phyloP scores from a whole-genome alignment of 2,888 invertebrate genomes.

The Athalia rosae region DNA sequence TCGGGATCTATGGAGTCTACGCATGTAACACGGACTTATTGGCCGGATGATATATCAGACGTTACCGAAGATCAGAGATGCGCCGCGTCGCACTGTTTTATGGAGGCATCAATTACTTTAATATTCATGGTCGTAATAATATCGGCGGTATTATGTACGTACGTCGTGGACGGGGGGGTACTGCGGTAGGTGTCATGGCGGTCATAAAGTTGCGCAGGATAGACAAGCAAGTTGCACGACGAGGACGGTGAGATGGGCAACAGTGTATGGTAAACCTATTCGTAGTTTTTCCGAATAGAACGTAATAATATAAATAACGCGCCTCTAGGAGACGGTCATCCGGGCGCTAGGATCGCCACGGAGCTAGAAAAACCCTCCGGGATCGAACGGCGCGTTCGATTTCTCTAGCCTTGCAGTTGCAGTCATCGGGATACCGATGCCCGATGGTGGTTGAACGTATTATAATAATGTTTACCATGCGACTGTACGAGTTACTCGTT shows the following conservation, averaged over 20 bases:
- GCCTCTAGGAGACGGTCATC: constrained; percentile 27
- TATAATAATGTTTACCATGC: constrained; percentile 66
- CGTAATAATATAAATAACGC: constrained; percentile 55
- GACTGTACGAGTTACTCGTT: constrained; percentile 60
- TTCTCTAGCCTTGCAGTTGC: constrained; percentile 19
- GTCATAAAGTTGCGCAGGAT: constrained; percentile 58
- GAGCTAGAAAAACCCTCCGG: constrained; percentile 2
- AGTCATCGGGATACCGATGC: no score
- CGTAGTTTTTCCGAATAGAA: constrained; percentile 53
- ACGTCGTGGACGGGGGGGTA: no score
- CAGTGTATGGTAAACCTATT: constrained; percentile 44
- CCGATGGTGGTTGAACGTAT: constrained; percentile 55
- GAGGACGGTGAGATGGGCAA: constrained; percentile 41
- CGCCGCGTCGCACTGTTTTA: constrained; percentile 62
- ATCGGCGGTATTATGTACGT: constrained; percentile 54
- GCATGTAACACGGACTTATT: no score
- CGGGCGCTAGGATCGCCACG: constrained; percentile 1
- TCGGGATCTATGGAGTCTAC: no score
- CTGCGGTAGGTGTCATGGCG: constrained; percentile 62
- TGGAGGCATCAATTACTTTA: constrained; percentile 69
- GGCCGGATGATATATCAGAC: neutral
- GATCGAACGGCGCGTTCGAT: neutral
- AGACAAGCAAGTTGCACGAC: no score
- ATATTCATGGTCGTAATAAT: constrained; percentile 66
- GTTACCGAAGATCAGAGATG: constrained; percentile 58